Percentiles rank a stretch among this genome's conserved stretches.
These are phyloP conservation scores for Drosophila longiperda DNA, from an alignment of 2,888 invertebrate genomes.

Conservation along the genomic window DNA sequence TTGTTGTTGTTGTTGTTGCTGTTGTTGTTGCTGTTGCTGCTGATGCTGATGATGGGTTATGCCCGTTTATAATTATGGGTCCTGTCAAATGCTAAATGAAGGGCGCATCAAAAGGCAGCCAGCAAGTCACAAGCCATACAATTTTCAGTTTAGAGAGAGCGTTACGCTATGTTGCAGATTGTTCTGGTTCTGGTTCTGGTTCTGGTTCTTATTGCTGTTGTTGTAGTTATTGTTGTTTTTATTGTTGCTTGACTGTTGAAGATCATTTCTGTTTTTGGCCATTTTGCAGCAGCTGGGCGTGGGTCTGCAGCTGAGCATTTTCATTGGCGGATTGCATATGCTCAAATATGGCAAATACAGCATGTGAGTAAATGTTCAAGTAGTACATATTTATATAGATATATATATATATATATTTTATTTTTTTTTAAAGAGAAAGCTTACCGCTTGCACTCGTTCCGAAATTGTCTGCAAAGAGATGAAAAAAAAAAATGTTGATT, in stretches of 20 bases:
- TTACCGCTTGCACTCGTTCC: slow-evolving; percentile 84
- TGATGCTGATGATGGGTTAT: slow-evolving; percentile 83
- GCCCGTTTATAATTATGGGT: slow-evolving; percentile 84
- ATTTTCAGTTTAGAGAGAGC: slow-evolving; percentile 60
- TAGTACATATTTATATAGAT: not conserved
- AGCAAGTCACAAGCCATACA: slow-evolving; percentile 61
- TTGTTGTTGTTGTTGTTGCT: not conserved
- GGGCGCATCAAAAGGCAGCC: slow-evolving; percentile 71
- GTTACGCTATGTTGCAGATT: slow-evolving; percentile 43
- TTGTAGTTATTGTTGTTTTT: not conserved
- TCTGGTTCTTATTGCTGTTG: not conserved
- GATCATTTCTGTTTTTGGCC: slow-evolving; percentile 38
- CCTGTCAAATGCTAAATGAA: slow-evolving; percentile 84
- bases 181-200: slow-evolving; percentile 10
- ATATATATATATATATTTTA: not conserved
- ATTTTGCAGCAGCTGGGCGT: slow-evolving; percentile 58
- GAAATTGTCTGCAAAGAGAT: slow-evolving; percentile 81
- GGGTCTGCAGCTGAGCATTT: slow-evolving; percentile 16
- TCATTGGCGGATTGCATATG: slow-evolving; percentile 39
- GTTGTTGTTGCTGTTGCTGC: slow-evolving; percentile 16
- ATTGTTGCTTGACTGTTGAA: slow-evolving; percentile 5
- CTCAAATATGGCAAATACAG: not conserved
- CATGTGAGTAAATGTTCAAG: not conserved
- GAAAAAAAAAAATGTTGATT: slow-evolving; percentile 5
- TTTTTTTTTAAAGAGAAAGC: slow-evolving; percentile 42